phyloP scores from a whole-genome alignment of 2,888 invertebrate species.

The Fragum fragum region DNA sequence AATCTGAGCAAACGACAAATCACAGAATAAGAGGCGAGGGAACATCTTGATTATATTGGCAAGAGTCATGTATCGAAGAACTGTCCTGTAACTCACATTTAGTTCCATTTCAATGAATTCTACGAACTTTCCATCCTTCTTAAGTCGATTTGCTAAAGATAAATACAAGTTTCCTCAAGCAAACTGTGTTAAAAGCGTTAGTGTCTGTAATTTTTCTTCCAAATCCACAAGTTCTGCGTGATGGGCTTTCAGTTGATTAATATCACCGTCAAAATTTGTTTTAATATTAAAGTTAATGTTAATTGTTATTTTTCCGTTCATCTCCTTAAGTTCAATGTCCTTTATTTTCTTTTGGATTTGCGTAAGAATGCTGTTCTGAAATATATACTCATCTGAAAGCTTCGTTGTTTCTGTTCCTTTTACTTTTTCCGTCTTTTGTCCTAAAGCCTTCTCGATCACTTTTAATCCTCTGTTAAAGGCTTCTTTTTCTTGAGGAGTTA shows the following conservation, averaged over 20 bases:
- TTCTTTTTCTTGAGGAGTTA: constrained; percentile 12
- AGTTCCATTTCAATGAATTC: constrained; percentile 31
- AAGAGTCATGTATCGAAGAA: constrained; percentile 35
- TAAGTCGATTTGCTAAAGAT: constrained; percentile 15
- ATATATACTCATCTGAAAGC: constrained; percentile 8
- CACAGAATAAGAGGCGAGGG: constrained; percentile 27
- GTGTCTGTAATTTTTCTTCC: constrained; percentile 26
- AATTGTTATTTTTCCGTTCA: constrained; percentile 27
- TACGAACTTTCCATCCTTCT: constrained; percentile 22
- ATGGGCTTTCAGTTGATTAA: constrained; percentile 3
- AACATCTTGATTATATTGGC: constrained; percentile 19
- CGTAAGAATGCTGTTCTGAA: constrained; percentile 16
- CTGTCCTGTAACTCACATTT: constrained; percentile 18
- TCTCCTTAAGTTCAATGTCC: constrained; percentile 22
- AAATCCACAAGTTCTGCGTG: constrained; percentile 17
- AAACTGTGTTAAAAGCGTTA: constrained; percentile 18
- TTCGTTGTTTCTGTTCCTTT: constrained; percentile 6
- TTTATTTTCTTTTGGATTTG: constrained; percentile 21
- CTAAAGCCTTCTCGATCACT: constrained; percentile 14
- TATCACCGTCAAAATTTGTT: constrained; percentile 23
- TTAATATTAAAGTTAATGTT: constrained; percentile 27
- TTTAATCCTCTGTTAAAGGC: constrained; percentile 18
- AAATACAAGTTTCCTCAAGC: constrained; percentile 34
- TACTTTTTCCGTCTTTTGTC: constrained; percentile 16
- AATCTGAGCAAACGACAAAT: constrained; percentile 35